phyloP scores from a whole-genome alignment of 2,113 vertebrate genomes.

The Cochlearius cochlearius region DNA sequence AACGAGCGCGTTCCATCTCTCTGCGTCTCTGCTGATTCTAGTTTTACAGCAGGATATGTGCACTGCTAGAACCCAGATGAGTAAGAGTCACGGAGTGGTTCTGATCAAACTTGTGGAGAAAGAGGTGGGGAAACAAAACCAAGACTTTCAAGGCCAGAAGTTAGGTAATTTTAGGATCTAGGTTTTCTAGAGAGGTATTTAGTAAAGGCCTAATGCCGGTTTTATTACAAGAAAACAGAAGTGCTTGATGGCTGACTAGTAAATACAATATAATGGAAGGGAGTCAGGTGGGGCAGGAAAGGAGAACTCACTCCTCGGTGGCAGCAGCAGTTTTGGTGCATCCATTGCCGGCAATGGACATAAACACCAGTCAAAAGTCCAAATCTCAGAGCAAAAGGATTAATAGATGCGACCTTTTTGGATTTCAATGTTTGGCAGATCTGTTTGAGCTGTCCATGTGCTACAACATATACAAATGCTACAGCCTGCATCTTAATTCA shows the following conservation, averaged over 20 bases:
- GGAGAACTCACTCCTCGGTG: constrained; percentile 60
- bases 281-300: background rate
- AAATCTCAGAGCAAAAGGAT: constrained; percentile 54
- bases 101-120: constrained; percentile 22
- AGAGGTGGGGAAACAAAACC: constrained; percentile 20
- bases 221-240: constrained; percentile 60
- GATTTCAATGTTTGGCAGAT: constrained; percentile 48
- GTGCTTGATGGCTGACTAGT: constrained; percentile 55
- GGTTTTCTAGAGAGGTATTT: constrained; percentile 67
- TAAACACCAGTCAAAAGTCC: constrained; percentile 58
- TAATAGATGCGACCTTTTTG: constrained; percentile 29
- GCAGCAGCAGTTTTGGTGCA: constrained; percentile 72
- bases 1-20: background rate
- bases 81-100: constrained; percentile 30
- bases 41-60: background rate
- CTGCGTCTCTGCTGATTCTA: constrained; percentile 23
- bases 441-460: constrained; percentile 23
- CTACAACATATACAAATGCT: constrained; percentile 9
- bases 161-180: background rate
- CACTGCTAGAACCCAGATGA: constrained; percentile 18
- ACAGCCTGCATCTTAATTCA: constrained; percentile 38
- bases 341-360: constrained; percentile 77
- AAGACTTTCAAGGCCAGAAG: constrained; percentile 56
- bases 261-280: constrained; percentile 51
- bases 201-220: constrained; percentile 55